Base-by-base conservation (phyloP, 1,140 invertebrate genomes). In the Aphis gossypii region DNA sequence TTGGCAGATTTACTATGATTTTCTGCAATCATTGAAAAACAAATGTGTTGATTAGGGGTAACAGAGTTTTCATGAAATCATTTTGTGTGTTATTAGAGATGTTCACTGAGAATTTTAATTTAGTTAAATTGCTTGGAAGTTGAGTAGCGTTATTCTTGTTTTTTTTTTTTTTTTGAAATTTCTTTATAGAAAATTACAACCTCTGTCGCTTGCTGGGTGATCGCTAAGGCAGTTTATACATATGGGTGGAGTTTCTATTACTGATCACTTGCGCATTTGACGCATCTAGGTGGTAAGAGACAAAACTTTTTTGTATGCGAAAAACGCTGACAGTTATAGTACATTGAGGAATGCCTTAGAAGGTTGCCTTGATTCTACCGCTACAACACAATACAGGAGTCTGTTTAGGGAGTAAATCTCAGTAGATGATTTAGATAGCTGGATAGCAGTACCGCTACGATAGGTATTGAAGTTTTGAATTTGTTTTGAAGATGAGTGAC, bases 131-230 rank as follows among this genome's bases (percentile, higher is more conserved):
- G 21, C 18, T 68, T 68, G 76, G 76, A 87, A 48, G 41, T 0
- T 51, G 20, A 1, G 7, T 20, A 88, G 25, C n/a, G 46, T 35
- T 35, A 35, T 35, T 20, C 18, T n/a, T n/a, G n/a, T n/a, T 5
- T 88, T 88, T 48, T 88, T 88, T 84, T 84, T 41, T 84, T 84
- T 88, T 88, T 51, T 11, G 44, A 88, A 18, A 88, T 88, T 48
- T 88, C 86, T 88, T 88, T 88, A n/a, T 88, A 88, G n/a, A n/a
- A 88, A 18, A 46, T 88, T 88, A 88, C 46, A 88, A 48, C 86
- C 86, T 88, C 46, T 87, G 30, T 87, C 48, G 6, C 84, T 87
- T 21, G 44, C 84, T 46, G 84, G 84, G 46, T 87, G 84, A 23
- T 87, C 30, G 8, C 84, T 87, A 46, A 41, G 35, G 35, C 83